Percentiles rank a stretch among this genome's conserved stretches.
These are phyloP conservation scores for Diaprepes abbreviatus DNA, from an alignment of 2,888 invertebrate species.

Conservation along the genomic window DNA sequence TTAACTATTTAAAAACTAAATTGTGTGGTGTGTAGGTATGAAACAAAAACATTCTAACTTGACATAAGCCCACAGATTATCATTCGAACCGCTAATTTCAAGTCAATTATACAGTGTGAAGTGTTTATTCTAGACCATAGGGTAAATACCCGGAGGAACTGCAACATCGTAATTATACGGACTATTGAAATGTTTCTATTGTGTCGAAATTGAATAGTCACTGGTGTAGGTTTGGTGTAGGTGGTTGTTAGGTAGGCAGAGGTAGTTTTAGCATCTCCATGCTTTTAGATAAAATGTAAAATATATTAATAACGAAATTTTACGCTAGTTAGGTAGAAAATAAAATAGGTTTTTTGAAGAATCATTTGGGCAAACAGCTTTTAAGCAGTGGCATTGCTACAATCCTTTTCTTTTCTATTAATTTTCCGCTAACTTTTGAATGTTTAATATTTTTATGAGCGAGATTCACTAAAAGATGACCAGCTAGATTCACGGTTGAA, in stretches of 20 bases:
- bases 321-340: too few relatives aligned
- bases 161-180: conserved; percentile 49
- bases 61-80: conserved; percentile 43
- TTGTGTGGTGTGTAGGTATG: conserved; percentile 5
- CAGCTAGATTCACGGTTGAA: too few relatives aligned
- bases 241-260: conserved; percentile 8
- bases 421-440: too few relatives aligned
- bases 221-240: conserved; percentile 29
- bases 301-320: too few relatives aligned
- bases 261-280: conserved; percentile 12
- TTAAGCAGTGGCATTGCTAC: too few relatives aligned
- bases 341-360: too few relatives aligned
- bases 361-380: too few relatives aligned
- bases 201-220: conserved; percentile 38
- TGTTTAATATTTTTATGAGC: too few relatives aligned
- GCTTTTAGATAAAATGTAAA: too few relatives aligned
- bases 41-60: conserved; percentile 28
- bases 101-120: conserved; percentile 50
- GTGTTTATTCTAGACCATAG: conserved; percentile 43
- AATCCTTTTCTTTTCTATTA: too few relatives aligned
- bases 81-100: conserved; percentile 44
- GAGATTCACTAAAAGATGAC: too few relatives aligned
- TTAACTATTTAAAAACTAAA: too few relatives aligned
- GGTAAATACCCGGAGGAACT: conserved; percentile 43
- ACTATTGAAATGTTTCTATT: conserved; percentile 37